A percentile compares a stretch with the other conserved stretches of the same genome.
These are phyloP conservation scores for Masticophis lateralis DNA, from an alignment of 2,797 vertebrate species.

Conservation along the genomic window DNA sequence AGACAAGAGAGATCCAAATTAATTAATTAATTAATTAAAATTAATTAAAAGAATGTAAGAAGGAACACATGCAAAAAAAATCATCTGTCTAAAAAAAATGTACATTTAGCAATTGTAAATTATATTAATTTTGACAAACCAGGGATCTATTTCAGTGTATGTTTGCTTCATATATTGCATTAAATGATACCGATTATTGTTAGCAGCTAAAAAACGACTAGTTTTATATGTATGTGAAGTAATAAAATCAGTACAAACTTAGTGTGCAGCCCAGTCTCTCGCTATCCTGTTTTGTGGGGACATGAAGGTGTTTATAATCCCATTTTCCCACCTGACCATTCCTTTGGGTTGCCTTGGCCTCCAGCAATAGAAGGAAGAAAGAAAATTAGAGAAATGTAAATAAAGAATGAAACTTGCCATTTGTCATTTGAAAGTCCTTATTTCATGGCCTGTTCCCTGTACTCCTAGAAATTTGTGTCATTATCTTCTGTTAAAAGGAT, in stretches of 20 bases:
- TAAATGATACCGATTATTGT: background rate
- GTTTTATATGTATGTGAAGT: background rate
- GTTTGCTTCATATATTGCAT: background rate
- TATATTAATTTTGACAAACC: background rate
- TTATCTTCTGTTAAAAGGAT: conserved; percentile 74
- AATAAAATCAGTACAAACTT: conserved; percentile 50
- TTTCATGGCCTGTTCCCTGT: conserved; percentile 67
- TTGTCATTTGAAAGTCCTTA: conserved; percentile 70
- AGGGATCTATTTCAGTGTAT: background rate
- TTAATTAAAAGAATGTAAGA: background rate
- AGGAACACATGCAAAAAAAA: background rate
- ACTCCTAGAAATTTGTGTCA: conserved; percentile 68
- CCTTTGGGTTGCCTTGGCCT: conserved; percentile 62
- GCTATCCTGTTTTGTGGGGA: conserved; percentile 39
- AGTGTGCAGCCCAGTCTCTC: conserved; percentile 40
- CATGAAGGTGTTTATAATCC: conserved; percentile 46
- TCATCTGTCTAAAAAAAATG: background rate
- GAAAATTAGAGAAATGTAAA: conserved; percentile 67
- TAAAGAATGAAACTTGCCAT: conserved; percentile 66
- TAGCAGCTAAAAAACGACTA: conserved; percentile 18
- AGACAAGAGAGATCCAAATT: background rate
- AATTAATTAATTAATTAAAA: background rate
- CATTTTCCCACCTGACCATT: conserved; percentile 50
- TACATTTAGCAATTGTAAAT: background rate
- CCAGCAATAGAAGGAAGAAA: conserved; percentile 59